Conservation (phyloP, 2,888 invertebrate species). For the Hartigia nigra region DNA sequence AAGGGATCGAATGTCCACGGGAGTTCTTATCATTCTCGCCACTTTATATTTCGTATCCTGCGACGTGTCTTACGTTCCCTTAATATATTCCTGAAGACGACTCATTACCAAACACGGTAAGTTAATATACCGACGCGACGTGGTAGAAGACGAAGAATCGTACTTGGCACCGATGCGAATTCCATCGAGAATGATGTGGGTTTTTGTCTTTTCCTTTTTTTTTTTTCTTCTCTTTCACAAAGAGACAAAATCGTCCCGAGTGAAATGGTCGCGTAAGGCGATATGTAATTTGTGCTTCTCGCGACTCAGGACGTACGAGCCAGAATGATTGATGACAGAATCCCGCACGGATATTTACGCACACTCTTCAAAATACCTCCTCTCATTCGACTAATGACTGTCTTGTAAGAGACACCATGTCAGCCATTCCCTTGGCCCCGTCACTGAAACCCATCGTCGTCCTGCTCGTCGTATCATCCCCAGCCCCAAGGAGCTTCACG, state of each 20-base stretch:
- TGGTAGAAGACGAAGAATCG: neutral
- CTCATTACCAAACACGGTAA: too few relatives aligned
- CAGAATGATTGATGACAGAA: slow-evolving; percentile 60
- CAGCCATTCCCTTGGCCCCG: slow-evolving; percentile 38
- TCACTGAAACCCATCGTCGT: neutral
- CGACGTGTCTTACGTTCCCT: neutral
- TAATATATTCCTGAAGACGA: neutral
- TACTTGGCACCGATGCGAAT: neutral
- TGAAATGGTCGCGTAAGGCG: slow-evolving; percentile 32
- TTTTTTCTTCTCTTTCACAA: neutral
- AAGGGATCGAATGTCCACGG: neutral
- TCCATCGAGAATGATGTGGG: neutral
- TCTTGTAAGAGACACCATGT: slow-evolving; percentile 53
- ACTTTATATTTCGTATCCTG: neutral
- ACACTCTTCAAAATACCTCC: slow-evolving; percentile 46
- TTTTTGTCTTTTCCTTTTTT: neutral
- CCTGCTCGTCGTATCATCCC: slow-evolving; percentile 10
- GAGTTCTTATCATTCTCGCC: neutral
- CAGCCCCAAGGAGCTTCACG: neutral
- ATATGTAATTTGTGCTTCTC: slow-evolving; percentile 52
- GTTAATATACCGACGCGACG: neutral
- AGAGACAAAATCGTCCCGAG: neutral
- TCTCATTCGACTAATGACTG: slow-evolving; percentile 59
- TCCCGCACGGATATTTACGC: slow-evolving; percentile 51
- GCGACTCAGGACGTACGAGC: slow-evolving; percentile 29